phyloP scores from a whole-genome alignment of 2,888 invertebrate species.

The Apamea epomidion region DNA sequence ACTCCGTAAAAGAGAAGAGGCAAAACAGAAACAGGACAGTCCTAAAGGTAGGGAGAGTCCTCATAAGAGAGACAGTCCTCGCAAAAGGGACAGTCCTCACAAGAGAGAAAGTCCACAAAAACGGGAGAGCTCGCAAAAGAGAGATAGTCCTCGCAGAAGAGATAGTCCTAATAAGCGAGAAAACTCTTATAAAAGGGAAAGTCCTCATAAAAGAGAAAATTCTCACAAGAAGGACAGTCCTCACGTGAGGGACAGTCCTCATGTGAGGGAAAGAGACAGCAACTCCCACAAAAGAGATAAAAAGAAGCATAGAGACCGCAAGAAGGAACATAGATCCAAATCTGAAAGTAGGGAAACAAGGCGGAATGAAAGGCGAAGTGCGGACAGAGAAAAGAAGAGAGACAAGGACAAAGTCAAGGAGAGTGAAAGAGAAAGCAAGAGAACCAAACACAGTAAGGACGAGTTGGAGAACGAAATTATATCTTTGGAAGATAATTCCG shows the following conservation, averaged over 20 bases:
- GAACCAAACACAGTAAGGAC: conserved; percentile 72
- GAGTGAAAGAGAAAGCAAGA: conserved; percentile 71
- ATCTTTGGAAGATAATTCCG: conserved; percentile 85
- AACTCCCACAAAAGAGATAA: conserved; percentile 72
- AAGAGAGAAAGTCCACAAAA: conserved; percentile 59
- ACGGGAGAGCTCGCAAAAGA: conserved; percentile 64
- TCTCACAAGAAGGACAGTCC: conserved; percentile 55
- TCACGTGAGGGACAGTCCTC: conserved; percentile 61
- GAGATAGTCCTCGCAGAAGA: conserved; percentile 68
- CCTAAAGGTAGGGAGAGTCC: conserved; percentile 65
- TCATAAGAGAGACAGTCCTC: conserved; percentile 64
- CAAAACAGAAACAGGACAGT: conserved; percentile 67
- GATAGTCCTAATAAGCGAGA: conserved; percentile 60
- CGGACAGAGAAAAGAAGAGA: conserved; percentile 70
- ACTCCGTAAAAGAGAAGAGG: conserved; percentile 64
- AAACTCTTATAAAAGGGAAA: conserved; percentile 57
- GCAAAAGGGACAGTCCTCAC: conserved; percentile 67
- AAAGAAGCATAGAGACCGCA: conserved; percentile 77
- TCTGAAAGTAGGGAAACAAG: conserved; percentile 76
- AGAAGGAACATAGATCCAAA: conserved; percentile 78
- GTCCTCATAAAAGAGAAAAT: conserved; percentile 53
- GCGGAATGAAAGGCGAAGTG: conserved; percentile 67
- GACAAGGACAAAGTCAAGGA: conserved; percentile 66
- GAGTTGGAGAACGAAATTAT: conserved; percentile 83
- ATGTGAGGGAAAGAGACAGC: conserved; percentile 52